phyloP scores from a whole-genome alignment of 2,888 invertebrate genomes.

The Zeuzera pyrina region DNA sequence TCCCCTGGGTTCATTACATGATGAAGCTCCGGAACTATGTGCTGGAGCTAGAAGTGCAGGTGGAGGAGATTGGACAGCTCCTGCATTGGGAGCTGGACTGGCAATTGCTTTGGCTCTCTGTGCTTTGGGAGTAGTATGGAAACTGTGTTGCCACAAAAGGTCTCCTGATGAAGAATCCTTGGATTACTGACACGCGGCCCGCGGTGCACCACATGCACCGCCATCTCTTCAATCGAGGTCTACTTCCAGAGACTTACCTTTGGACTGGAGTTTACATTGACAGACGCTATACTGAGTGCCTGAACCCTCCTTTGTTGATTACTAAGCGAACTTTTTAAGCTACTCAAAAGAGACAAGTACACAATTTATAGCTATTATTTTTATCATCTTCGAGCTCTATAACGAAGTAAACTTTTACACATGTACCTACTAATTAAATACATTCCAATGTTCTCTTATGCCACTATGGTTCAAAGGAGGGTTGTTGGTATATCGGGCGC shows the following conservation, averaged over 20 bases:
- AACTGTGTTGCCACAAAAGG: slow-evolving; percentile 74
- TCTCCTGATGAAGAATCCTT: slow-evolving; percentile 74
- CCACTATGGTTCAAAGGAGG: too few relatives aligned
- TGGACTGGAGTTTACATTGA: slow-evolving; percentile 72
- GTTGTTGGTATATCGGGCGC: too few relatives aligned
- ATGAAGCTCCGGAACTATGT: slow-evolving; percentile 85
- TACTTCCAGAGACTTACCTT: slow-evolving; percentile 52
- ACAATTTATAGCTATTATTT: neutral
- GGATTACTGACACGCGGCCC: slow-evolving; percentile 75
- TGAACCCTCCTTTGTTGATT: slow-evolving; percentile 38
- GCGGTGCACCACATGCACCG: slow-evolving; percentile 64
- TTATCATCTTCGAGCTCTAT: too few relatives aligned
- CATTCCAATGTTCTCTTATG: too few relatives aligned
- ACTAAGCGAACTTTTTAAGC: too few relatives aligned
- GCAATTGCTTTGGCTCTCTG: slow-evolving; percentile 71
- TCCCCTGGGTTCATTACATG: slow-evolving; percentile 73
- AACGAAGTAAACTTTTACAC: too few relatives aligned
- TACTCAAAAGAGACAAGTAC: too few relatives aligned
- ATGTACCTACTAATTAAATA: too few relatives aligned
- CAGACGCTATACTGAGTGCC: slow-evolving; percentile 65
- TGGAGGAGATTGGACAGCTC: slow-evolving; percentile 75
- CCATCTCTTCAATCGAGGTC: slow-evolving; percentile 57
- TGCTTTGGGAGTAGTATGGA: slow-evolving; percentile 74
- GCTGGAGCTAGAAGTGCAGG: slow-evolving; percentile 61
- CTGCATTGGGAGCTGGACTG: slow-evolving; percentile 74